A percentile compares a stretch with the other conserved stretches of the same genome.
These are phyloP conservation scores for Ptychoptera albimana DNA, from an alignment of 2,888 invertebrate genomes.

Conservation along the genomic window DNA sequence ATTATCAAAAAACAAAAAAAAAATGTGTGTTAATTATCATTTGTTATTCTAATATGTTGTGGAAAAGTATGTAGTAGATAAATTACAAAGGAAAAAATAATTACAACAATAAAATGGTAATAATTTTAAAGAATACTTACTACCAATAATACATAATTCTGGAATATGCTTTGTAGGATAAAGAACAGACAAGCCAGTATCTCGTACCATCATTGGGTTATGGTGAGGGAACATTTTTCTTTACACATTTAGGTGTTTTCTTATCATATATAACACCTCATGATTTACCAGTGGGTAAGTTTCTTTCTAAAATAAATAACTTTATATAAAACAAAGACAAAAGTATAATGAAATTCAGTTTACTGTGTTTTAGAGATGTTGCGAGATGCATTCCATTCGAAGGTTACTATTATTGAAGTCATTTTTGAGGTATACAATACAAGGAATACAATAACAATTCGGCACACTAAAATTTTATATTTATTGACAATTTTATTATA, in stretches of 20 bases:
- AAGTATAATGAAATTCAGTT: conserved; percentile 4
- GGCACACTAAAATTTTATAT: not conserved
- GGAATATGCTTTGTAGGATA: too few relatives aligned
- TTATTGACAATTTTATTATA: conserved; percentile 7
- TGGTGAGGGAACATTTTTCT: conserved; percentile 26
- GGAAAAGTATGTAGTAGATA: too few relatives aligned
- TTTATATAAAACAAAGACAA: conserved; percentile 3
- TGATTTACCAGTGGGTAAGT: conserved; percentile 30
- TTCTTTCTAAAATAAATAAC: conserved; percentile 7
- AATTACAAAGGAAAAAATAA: too few relatives aligned
- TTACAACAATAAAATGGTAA: too few relatives aligned
- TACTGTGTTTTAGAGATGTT: conserved; percentile 20
- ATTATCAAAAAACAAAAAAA: too few relatives aligned
- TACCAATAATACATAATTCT: too few relatives aligned
- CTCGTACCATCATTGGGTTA: conserved; percentile 18
- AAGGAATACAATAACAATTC: too few relatives aligned
- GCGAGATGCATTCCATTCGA: conserved; percentile 26
- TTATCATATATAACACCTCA: conserved; percentile 30
- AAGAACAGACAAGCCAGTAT: too few relatives aligned
- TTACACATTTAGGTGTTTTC: conserved; percentile 29
- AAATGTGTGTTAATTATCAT: too few relatives aligned
- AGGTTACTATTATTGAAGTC: conserved; percentile 11
- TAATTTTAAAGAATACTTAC: too few relatives aligned
- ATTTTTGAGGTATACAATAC: conserved; percentile 5
- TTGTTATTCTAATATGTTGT: too few relatives aligned